These are phyloP conservation scores for Pheosia gnoma DNA, from an alignment of 2,888 invertebrate genomes.

Conservation along the genomic window DNA sequence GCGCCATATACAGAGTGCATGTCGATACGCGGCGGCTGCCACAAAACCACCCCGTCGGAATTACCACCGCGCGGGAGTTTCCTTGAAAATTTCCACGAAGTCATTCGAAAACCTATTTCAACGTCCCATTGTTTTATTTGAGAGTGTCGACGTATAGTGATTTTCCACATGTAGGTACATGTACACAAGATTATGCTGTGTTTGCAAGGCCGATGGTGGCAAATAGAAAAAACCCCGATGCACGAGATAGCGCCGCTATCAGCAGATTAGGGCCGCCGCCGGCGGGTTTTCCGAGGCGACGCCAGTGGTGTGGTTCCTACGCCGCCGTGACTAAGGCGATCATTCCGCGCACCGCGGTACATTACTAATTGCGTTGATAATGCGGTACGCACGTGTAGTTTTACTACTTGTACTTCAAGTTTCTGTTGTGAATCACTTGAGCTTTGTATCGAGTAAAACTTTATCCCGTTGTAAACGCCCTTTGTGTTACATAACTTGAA, in stretches of 20 bases:
- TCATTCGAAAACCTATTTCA: neutral
- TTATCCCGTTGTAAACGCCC: neutral
- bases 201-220: slow-evolving; percentile 18
- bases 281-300: slow-evolving; percentile 38
- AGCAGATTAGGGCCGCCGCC: slow-evolving; percentile 47
- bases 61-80: slow-evolving; percentile 5
- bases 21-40: neutral
- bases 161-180: neutral
- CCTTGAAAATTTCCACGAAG: slow-evolving; percentile 9
- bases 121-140: neutral
- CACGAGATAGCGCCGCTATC: slow-evolving; percentile 52
- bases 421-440: no score
- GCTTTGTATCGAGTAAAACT: neutral
- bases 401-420: no score
- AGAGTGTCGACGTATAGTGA: neutral
- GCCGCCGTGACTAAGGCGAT: neutral
- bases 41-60: neutral
- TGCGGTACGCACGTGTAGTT: neutral
- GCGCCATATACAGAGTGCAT: neutral
- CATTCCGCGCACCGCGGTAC: neutral
- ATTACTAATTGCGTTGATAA: neutral
- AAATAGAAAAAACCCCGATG: slow-evolving; percentile 50
- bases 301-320: neutral
- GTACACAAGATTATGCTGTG: slow-evolving; percentile 5
- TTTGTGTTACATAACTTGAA: neutral